Conservation (phyloP, 2,113 vertebrate genomes). For the Scophthalmus maximus region DNA sequence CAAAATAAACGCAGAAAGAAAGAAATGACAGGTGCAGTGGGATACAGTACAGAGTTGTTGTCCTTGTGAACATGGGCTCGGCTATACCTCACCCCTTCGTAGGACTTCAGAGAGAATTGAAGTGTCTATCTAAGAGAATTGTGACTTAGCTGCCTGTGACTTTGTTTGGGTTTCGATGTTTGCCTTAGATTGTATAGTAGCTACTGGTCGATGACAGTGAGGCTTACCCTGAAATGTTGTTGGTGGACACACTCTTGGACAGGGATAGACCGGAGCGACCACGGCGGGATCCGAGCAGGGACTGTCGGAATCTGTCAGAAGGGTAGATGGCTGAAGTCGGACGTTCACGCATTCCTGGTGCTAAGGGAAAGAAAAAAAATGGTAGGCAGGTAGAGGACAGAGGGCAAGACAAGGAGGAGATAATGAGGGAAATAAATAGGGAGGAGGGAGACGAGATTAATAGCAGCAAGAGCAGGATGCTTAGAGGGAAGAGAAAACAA, state of each 20-base stretch:
- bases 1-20: too few species aligned
- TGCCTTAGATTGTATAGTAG: not conserved
- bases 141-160: too few species aligned
- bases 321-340: slow-evolving; percentile 92
- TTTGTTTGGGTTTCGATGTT: not conserved
- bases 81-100: too few species aligned
- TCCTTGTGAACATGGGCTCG: too few species aligned
- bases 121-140: too few species aligned
- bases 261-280: slow-evolving; percentile 86
- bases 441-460: not conserved
- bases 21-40: too few species aligned
- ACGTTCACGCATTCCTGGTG: slow-evolving; percentile 84
- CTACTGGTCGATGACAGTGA: not conserved
- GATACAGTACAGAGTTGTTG: too few species aligned
- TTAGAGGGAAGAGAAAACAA: not conserved
- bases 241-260: slow-evolving; percentile 95
- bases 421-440: not conserved
- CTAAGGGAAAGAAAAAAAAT: slow-evolving; percentile 58
- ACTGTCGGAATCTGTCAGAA: slow-evolving; percentile 90
- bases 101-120: too few species aligned
- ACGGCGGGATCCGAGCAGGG: slow-evolving; percentile 88
- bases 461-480: not conserved
- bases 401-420: not conserved
- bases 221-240: slow-evolving; percentile 93
- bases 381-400: not conserved